Percentiles rank a stretch among this genome's conserved stretches.
These are phyloP conservation scores for Halcyon smyrnensis DNA, from an alignment of 2,797 vertebrate species.

Conservation along the genomic window DNA sequence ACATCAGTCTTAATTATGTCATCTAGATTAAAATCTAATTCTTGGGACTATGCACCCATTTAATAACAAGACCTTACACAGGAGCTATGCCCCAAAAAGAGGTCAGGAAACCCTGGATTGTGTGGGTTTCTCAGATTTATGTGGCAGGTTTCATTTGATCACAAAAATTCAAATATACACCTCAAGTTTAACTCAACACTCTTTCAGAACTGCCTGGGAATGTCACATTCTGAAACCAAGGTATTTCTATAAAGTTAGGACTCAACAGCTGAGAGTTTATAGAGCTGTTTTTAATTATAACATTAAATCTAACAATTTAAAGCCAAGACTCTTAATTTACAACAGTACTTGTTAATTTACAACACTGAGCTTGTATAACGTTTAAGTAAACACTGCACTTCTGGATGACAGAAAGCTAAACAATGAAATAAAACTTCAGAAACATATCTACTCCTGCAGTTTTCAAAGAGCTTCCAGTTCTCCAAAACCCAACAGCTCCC, in stretches of 20 bases:
- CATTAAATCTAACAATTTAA: conserved; percentile 65
- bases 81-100: neutral
- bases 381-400: conserved; percentile 71
- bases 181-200: neutral
- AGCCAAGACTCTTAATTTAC: conserved; percentile 69
- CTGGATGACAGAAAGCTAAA: conserved; percentile 66
- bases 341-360: conserved; percentile 64
- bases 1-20: neutral
- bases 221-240: conserved; percentile 4
- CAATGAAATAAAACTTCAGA: conserved; percentile 69
- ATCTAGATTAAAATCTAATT: neutral
- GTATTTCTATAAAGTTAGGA: conserved; percentile 47
- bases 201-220: conserved; percentile 1
- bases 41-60: neutral
- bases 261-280: conserved; percentile 56
- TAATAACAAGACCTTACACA: neutral
- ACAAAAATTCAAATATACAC: neutral
- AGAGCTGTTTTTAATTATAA: conserved; percentile 70
- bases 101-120: neutral
- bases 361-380: conserved; percentile 64
- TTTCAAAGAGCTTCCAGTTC: conserved; percentile 60
- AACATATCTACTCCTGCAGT: conserved; percentile 62
- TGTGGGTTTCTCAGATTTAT: neutral
- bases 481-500: conserved; percentile 56
- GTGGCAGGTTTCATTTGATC: neutral